Evolutionary conservation across 2,797 vertebrate genomes (phyloP).

Genomic region (Atherinosoma microstoma): DNA sequence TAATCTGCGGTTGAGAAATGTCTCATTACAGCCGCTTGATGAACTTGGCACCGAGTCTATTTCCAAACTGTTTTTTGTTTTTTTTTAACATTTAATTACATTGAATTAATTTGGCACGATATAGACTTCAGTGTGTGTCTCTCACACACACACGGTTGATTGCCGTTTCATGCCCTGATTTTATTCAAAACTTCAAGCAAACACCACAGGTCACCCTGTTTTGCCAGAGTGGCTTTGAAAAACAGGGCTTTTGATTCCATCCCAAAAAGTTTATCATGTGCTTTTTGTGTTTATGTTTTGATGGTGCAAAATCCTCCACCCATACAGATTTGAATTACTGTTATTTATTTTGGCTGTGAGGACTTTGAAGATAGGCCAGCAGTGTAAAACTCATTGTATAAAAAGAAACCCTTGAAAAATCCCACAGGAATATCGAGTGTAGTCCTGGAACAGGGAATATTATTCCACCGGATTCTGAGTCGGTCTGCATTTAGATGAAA

Average conservation of each 20-base stretch:
- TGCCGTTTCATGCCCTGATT: conserved; percentile 26
- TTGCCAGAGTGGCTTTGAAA: conserved; percentile 9
- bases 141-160: conserved; percentile 21
- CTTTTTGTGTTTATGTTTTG: conserved; percentile 24
- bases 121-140: conserved; percentile 24
- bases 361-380: conserved; percentile 65
- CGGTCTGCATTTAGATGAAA: conserved; percentile 50
- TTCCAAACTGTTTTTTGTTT: conserved; percentile 26
- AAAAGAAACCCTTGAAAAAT: conserved; percentile 48
- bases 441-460: conserved; percentile 50
- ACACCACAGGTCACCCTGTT: conserved; percentile 44
- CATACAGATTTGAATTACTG: conserved; percentile 39
- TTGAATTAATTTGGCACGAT: conserved; percentile 44
- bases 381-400: conserved; percentile 26
- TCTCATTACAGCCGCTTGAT: conserved; percentile 42
- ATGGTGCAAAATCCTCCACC: background rate
- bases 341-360: conserved; percentile 51
- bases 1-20: conserved; percentile 30
- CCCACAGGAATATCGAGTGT: conserved; percentile 49
- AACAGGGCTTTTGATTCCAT: conserved; percentile 12
- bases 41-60: conserved; percentile 40
- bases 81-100: conserved; percentile 41
- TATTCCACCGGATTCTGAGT: conserved; percentile 44
- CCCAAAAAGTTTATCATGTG: conserved; percentile 35
- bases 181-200: conserved; percentile 30